Evolutionary conservation across 1,140 invertebrate species (phyloP).

Genomic region (Harpegnathos saltator): DNA sequence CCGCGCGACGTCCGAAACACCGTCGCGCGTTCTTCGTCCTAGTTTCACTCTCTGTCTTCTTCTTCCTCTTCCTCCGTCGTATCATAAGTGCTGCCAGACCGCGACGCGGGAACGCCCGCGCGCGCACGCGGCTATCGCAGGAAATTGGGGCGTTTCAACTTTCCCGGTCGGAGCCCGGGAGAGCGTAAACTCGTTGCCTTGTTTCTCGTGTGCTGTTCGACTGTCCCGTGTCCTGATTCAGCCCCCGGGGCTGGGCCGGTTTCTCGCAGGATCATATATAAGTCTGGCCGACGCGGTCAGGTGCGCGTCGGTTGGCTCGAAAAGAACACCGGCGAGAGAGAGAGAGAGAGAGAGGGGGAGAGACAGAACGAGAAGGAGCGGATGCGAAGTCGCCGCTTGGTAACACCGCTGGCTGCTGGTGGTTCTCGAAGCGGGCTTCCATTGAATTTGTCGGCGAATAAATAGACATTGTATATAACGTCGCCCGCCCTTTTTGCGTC

Average conservation of each 20-base stretch:
- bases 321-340: not conserved
- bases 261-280: slow-evolving; percentile 1
- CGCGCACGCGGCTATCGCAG: not conserved
- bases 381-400: not conserved
- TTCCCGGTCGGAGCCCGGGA: not conserved
- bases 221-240: not conserved
- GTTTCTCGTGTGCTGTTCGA: not conserved
- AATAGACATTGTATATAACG: slow-evolving; percentile 73
- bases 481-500: slow-evolving; percentile 70
- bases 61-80: not conserved
- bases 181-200: not conserved
- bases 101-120: not conserved
- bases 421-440: slow-evolving; percentile 20
- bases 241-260: not conserved
- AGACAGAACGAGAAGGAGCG: not conserved
- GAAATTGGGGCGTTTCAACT: slow-evolving; percentile 33
- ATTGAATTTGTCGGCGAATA: slow-evolving; percentile 71
- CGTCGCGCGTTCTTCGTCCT: not conserved
- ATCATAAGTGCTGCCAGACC: not conserved
- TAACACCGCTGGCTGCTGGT: not conserved
- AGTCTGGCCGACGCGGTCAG: not conserved
- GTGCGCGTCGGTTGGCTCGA: not conserved
- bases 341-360: not conserved
- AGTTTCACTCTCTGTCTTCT: not conserved
- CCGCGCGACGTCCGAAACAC: slow-evolving; percentile 25